Evolutionary conservation across 2,797 vertebrate genomes (phyloP), one percentile per base, ranked within the genome.

Genomic region (Varecia variegata): DNA sequence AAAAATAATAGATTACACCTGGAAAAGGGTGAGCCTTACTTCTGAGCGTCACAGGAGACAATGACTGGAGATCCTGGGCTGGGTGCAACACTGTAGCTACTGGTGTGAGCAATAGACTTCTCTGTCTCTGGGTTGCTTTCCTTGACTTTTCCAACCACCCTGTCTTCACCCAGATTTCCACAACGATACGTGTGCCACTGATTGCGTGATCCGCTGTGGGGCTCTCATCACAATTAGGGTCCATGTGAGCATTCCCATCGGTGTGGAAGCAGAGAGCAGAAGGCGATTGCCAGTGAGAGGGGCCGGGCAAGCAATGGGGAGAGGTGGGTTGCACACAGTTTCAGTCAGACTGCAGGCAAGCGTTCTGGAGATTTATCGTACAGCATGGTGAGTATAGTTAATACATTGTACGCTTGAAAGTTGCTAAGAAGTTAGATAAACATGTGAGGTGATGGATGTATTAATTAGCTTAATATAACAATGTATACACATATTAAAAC

Each of bases 101-200:
- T 14, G 25, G 13, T 13, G 23, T 73, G n/a, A 82, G n/a, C 67
- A 27, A 7, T 1, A 52, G 7, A 23, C 4, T 5, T 82, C 32
- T 43, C 52, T 13, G 1, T 68, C 40, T 15, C 3, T 4, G 40
- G n/a, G n/a, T 35, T 45, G 30, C 73, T 11, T 65, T 76, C 27
- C 30, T 32, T n/a, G 4, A 9, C 2, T 52, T 68, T 74, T 52
- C 58, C 67, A 58, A n/a, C 4, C 68, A 23, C 35, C 15, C 43
- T 56, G 9, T 7, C 27, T 52, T 56, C 27, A 4, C 50, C 54
- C 40, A 43, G 54, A 43, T n/a, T 50, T n/a, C 50, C 0, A 27
- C 30, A 9, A 52, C 18, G 0, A 25, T 5, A 27, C 1, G 2
- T 5, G 6, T 3, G 3, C 12, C 21, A 17, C 5, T 2, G 25